phyloP scores from a whole-genome alignment of 2,888 invertebrate genomes.

The Caenorhabditis virilis region DNA sequence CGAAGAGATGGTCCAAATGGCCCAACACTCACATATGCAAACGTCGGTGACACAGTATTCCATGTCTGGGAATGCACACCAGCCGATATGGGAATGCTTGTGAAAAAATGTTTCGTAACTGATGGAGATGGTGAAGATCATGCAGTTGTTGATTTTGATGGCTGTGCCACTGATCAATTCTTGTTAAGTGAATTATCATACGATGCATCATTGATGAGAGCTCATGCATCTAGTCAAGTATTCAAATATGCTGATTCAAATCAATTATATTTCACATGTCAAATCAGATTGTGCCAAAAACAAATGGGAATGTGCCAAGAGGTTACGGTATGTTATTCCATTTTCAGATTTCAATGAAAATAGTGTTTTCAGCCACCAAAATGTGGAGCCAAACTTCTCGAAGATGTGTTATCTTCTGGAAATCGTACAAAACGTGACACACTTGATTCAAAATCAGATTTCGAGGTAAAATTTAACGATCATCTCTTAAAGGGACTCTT shows the following conservation, averaged over 20 bases:
- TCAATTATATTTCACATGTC: conserved; percentile 67
- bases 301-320: conserved; percentile 66
- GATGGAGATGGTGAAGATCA: conserved; percentile 67
- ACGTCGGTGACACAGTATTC: conserved; percentile 65
- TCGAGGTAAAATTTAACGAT: conserved; percentile 14
- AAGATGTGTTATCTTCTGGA: conserved; percentile 1
- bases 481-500: no score
- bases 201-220: conserved; percentile 61
- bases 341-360: background rate
- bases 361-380: conserved; percentile 54
- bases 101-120: conserved; percentile 66
- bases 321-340: conserved; percentile 55
- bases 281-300: conserved; percentile 67
- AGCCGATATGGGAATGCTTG: conserved; percentile 66
- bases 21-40: conserved; percentile 61
- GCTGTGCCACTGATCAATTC: conserved; percentile 61
- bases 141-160: conserved; percentile 62
- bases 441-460: conserved; percentile 10
- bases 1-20: conserved; percentile 59
- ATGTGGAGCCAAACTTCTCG: conserved; percentile 39
- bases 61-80: conserved; percentile 67
- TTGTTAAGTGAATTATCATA: conserved; percentile 62
- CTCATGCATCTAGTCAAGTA: conserved; percentile 64
- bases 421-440: conserved; percentile 28
- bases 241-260: conserved; percentile 69